Conservation (phyloP, 2,888 invertebrate genomes). For the Ceriagrion tenellum region DNA sequence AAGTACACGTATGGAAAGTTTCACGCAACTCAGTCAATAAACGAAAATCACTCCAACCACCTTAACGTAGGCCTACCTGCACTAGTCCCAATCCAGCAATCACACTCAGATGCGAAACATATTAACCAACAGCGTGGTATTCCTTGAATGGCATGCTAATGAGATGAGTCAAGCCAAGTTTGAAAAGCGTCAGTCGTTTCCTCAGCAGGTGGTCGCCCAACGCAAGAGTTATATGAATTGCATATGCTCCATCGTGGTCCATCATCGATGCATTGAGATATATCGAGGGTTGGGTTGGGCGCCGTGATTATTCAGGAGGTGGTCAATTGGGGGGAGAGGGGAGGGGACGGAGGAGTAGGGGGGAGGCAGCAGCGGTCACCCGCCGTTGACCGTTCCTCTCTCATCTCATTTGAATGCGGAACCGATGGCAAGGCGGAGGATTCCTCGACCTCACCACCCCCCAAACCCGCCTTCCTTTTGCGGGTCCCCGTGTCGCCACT, state of each 20-base stretch:
- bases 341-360: neutral
- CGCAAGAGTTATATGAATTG: neutral
- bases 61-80: too few species aligned
- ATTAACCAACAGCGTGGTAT: too few species aligned
- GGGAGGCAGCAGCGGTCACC: neutral
- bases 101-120: too few species aligned
- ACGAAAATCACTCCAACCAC: too few species aligned
- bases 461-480: neutral
- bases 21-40: too few species aligned
- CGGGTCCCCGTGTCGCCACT: neutral
- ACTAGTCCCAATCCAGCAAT: too few species aligned
- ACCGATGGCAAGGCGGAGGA: neutral
- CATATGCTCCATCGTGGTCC: neutral
- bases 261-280: neutral
- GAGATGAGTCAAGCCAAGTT: neutral
- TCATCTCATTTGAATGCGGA: conserved; percentile 30
- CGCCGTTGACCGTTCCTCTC: neutral
- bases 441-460: neutral
- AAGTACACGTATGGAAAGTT: too few species aligned
- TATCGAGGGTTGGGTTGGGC: neutral
- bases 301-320: neutral
- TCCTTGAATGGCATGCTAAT: neutral
- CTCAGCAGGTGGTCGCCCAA: neutral
- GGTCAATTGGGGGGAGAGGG: neutral
- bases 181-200: neutral